Base-by-base conservation (phyloP, 1,140 invertebrate genomes). In the Lordiphosa clarofinis region DNA sequence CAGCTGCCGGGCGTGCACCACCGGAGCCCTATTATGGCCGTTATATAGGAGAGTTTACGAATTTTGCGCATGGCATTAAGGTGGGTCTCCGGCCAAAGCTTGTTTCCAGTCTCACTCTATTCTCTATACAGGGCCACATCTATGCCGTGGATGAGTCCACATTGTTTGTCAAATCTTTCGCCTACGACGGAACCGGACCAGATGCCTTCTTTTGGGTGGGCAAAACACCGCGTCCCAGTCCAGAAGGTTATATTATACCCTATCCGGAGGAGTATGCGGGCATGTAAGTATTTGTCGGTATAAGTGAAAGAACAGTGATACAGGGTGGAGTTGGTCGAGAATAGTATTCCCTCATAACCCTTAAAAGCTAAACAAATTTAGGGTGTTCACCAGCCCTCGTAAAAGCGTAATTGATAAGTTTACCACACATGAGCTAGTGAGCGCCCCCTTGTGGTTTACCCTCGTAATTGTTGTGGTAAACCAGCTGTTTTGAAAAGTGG, bases 201-300 rank as follows among this genome's bases (percentile, higher is more conserved):
- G 94, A 95, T 87, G 94, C 95, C 3, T 96, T 93, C 89, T 97
- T 97, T 90, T 97, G 95, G 96, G 94, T 95, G 13, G 96, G 96
- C 2, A 95, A 94, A 75, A 93, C 93, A 1, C 89, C 92, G 0
- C 90, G 92, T 44, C 95, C 95, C 1, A 93, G 92, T 59, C 95
- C 95, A 4, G 93, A 94, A 9, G 96, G 96, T 46, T 93, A 92
- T 42, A 92, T 95, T 11, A 93, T 97, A 78, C 95, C 95, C 0
- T 96, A 96, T 88, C 95, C 95, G 28, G 94, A 96, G 73, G 93
- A 95, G 71, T 94, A 94, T 82, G 89, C 90, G 21, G 93, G 92
- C 72, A 92, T 92, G 94, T 94, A 19, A 19, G 19, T 19, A 19
- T 19, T 19, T 19, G 2, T 19, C 2, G 19, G 19, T 19, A 19